phyloP scores from a whole-genome alignment of 2,888 invertebrate species.

The Portevinia maculata region DNA sequence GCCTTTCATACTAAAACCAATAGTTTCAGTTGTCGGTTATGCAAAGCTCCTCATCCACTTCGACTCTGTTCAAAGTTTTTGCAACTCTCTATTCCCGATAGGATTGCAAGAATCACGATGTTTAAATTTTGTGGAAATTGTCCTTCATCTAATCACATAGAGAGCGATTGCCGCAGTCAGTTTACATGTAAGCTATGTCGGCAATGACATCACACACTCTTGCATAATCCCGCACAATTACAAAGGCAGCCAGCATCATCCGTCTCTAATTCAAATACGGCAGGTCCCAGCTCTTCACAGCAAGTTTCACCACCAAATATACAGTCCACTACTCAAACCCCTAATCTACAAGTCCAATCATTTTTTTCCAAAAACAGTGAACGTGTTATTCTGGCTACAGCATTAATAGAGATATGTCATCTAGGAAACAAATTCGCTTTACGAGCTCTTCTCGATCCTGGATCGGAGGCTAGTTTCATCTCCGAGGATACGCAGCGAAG shows the following conservation, averaged over 20 bases:
- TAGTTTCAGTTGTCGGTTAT: neutral
- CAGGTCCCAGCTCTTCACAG: neutral
- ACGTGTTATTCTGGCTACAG: neutral
- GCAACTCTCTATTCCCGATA: neutral
- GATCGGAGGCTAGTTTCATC: neutral
- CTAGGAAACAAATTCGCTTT: neutral
- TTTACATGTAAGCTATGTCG: neutral
- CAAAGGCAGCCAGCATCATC: neutral
- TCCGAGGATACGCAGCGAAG: neutral
- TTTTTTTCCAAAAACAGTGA: neutral
- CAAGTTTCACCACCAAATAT: neutral
- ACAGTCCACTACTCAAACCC: conserved; percentile 1
- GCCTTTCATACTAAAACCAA: neutral
- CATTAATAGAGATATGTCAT: neutral
- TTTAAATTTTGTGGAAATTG: conserved; percentile 1
- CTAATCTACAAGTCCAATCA: neutral
- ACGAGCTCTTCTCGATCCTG: neutral
- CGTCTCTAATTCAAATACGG: neutral
- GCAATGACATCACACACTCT: neutral
- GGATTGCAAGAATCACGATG: neutral
- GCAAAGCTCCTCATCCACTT: neutral
- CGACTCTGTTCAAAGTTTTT: neutral
- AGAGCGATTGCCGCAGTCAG: too few relatives aligned
- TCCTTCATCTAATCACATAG: too few relatives aligned
- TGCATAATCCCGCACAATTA: neutral